phyloP scores from a whole-genome alignment of 2,888 invertebrate genomes.

The Actias luna region DNA sequence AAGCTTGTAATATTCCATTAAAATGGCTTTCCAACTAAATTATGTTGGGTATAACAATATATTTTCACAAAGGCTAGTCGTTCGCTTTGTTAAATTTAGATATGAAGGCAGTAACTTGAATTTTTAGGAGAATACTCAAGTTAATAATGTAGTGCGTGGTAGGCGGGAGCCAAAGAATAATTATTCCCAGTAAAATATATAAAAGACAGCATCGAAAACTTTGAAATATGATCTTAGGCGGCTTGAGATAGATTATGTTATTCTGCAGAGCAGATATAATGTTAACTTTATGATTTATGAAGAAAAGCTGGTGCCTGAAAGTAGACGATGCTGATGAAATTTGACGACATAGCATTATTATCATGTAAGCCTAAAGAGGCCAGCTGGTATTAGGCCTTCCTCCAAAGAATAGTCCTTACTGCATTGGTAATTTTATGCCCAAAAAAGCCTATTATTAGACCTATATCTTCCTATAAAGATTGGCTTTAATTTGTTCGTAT shows the following conservation, averaged over 20 bases:
- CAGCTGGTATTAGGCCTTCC: too few species aligned
- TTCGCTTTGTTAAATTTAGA: neutral
- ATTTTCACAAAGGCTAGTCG: neutral
- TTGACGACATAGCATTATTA: too few species aligned
- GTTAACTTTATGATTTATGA: too few species aligned
- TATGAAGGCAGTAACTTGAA: neutral
- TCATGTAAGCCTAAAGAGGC: too few species aligned
- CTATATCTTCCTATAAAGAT: too few species aligned
- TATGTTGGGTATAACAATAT: neutral
- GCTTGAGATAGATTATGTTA: neutral
- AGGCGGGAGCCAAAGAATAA: neutral
- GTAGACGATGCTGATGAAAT: too few species aligned
- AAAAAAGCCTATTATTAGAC: too few species aligned
- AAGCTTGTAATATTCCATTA: neutral
- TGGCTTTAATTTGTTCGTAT: too few species aligned
- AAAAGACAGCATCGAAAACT: neutral
- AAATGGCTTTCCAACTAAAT: neutral
- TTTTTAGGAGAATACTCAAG: neutral
- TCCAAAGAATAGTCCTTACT: too few species aligned
- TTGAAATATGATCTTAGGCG: neutral
- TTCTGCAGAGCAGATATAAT: too few species aligned
- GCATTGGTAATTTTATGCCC: too few species aligned
- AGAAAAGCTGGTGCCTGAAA: too few species aligned
- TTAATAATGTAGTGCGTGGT: conserved; percentile 3
- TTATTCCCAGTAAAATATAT: neutral